Conservation (phyloP, 2,113 vertebrate genomes). For the Lycaon pictus region DNA sequence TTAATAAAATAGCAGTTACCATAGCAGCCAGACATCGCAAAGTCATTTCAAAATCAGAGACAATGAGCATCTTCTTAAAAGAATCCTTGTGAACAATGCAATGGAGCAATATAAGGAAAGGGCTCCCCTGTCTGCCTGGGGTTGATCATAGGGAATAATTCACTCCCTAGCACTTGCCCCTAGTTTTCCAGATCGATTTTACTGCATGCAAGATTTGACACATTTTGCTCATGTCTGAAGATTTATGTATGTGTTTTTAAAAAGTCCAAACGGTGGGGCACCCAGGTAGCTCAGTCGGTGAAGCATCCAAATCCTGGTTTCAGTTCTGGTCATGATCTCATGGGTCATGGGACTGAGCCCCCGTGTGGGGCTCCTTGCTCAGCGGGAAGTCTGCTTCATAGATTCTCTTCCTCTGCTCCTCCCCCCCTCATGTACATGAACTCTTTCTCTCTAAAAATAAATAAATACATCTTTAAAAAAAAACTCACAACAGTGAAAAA, state of each 20-base stretch:
- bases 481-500: conserved; percentile 60
- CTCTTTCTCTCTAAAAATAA: background rate
- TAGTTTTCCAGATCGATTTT: conserved; percentile 44
- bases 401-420: background rate
- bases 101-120: conserved; percentile 45
- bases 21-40: conserved; percentile 60
- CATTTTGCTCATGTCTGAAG: conserved; percentile 55
- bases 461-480: background rate
- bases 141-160: conserved; percentile 26
- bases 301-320: background rate
- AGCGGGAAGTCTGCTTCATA: background rate
- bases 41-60: conserved; percentile 68
- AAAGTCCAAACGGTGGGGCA: background rate
- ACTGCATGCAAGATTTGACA: background rate
- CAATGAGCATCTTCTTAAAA: conserved; percentile 50
- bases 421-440: background rate
- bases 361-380: background rate
- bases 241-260: conserved; percentile 42
- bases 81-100: conserved; percentile 38
- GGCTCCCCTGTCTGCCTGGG: background rate
- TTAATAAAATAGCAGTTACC: conserved; percentile 59
- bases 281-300: background rate
- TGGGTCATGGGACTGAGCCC: background rate
- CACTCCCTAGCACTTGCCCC: background rate
- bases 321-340: background rate